phyloP scores from a whole-genome alignment of 2,888 invertebrate genomes.

The Hanleya hanleyi region DNA sequence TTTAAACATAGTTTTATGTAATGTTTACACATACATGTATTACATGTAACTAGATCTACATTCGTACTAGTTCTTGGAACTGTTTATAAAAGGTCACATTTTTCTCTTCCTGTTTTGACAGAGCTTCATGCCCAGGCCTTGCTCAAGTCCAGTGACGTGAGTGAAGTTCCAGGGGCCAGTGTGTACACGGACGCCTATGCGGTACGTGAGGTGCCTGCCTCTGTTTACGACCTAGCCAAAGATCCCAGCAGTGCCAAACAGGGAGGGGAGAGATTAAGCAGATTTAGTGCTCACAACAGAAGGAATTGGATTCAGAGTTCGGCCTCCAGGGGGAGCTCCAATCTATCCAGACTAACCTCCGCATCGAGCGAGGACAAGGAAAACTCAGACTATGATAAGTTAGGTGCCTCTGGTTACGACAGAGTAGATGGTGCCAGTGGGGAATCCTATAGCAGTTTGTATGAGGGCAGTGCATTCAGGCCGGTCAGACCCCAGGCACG shows the following conservation, averaged over 20 bases:
- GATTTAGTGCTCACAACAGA: neutral
- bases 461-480: neutral
- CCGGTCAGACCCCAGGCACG: neutral
- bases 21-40: too few relatives aligned
- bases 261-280: neutral
- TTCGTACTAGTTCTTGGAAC: too few relatives aligned
- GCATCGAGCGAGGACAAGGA: constrained; percentile 1
- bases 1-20: too few relatives aligned
- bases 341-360: neutral
- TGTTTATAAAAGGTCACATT: too few relatives aligned
- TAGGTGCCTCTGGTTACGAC: neutral
- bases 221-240: constrained; percentile 1
- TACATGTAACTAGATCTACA: too few relatives aligned
- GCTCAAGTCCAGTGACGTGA: neutral
- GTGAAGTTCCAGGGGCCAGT: neutral
- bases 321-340: neutral
- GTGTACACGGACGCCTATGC: neutral
- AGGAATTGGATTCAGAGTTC: neutral
- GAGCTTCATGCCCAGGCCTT: constrained; percentile 6
- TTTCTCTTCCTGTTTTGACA: neutral
- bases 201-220: neutral
- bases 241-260: neutral
- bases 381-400: neutral
- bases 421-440: neutral
- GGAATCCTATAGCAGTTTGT: neutral